Base-by-base conservation (phyloP, 2,888 invertebrate species). In the Philonicus albiceps region DNA sequence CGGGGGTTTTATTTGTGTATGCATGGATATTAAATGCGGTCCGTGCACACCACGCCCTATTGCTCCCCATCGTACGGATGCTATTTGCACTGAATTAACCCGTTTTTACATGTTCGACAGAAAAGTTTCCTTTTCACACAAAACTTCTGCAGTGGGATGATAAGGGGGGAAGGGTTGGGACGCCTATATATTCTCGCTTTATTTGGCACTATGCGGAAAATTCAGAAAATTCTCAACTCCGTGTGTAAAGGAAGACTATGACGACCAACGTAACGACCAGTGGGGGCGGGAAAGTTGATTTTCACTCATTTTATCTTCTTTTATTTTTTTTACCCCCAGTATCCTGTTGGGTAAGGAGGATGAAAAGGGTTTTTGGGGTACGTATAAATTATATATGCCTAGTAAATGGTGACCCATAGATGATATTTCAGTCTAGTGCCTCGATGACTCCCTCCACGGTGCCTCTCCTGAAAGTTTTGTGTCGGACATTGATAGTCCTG, bases 71-170 rank as follows among this genome's bases (percentile, higher is more conserved):
- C n/a, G n/a, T n/a, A n/a, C 3, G 49, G 49, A 81, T 31, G 81
- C 81, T 64, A 83, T 64, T 55, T 83, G 34, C 81, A 83, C 81
- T 83, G 64, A 83, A 83, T 83, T 83, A 64, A 64, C 81, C 43
- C 37, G 34, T 83, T 83, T 83, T 83, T 83, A 83, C 53, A 83
- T 83, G 81, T 37, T 64, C 40, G 64, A 22, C 64, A 73, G 49
- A 84, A 84, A 84, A 84, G 73, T 84, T 84, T 72, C 73, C 73
- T 40, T 73, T 73, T 73, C 31, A 43, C 73, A 73, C 34, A 84
- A 31, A 84, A 40, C 43, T 84, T 84, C n/a, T 74, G 3, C 19
- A 27, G 84, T 27, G 16, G 49, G 49, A 43, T 72, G 19, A 27
- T 73, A n/a, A n/a, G n/a, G n/a, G n/a, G n/a, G n/a, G n/a, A n/a